A percentile compares a stretch with the other conserved stretches of the same genome.
These are phyloP conservation scores for Apistogramma diplotaenia DNA, from an alignment of 2,113 vertebrate species.

Conservation along the genomic window DNA sequence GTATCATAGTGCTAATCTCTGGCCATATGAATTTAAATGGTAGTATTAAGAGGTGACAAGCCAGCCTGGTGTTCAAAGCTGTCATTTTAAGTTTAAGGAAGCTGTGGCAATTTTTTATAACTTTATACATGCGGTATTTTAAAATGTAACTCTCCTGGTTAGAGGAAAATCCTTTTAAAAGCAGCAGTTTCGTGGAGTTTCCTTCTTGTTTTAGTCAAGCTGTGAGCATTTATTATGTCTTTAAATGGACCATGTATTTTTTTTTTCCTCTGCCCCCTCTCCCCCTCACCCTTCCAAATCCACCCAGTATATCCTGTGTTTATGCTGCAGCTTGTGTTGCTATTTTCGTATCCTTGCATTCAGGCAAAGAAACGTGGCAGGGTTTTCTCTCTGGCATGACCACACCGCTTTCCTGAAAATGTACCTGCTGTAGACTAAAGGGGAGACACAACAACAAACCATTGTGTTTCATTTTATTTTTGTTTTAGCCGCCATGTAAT, in stretches of 20 bases:
- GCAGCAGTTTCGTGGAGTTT: not conserved
- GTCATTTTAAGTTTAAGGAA: not conserved
- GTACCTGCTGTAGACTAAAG: conserved; percentile 33
- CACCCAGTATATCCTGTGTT: conserved; percentile 38
- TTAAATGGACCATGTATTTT: not conserved
- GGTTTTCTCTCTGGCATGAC: conserved; percentile 5
- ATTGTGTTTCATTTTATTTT: conserved; percentile 20
- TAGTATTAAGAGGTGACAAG: not conserved
- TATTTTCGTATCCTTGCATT: conserved; percentile 46
- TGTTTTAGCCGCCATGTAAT: conserved; percentile 21
- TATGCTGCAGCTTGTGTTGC: conserved; percentile 17
- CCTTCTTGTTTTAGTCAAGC: not conserved
- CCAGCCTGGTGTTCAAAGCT: not conserved
- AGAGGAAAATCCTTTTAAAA: not conserved
- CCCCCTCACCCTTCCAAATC: not conserved
- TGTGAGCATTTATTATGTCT: conserved; percentile 29
- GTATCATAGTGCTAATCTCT: no score
- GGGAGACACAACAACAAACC: conserved; percentile 36
- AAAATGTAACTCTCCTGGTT: not conserved
- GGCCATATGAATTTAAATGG: no score
- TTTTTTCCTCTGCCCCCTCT: not conserved
- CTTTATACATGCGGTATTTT: not conserved
- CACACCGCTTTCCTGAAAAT: conserved; percentile 22
- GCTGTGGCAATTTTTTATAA: not conserved
- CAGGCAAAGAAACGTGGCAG: conserved; percentile 6